Evolutionary conservation across 2,797 vertebrate genomes (phyloP).

Genomic region (Miichthys miiuy): DNA sequence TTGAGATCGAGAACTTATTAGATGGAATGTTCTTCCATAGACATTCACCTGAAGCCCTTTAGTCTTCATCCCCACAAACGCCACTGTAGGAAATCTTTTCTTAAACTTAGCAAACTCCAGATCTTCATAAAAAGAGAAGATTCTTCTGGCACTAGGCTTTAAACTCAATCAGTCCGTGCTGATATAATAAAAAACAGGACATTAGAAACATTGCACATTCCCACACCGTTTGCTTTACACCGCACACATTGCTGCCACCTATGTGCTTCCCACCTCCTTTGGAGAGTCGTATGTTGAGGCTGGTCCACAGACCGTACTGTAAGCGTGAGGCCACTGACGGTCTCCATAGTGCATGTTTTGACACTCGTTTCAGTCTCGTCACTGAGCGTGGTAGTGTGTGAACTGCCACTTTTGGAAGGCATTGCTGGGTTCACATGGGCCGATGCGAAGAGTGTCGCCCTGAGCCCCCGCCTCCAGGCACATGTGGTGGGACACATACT

Average conservation of each 20-base stretch:
- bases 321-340: background rate
- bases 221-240: conserved; percentile 51
- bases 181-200: conserved; percentile 20
- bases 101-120: conserved; percentile 3
- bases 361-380: conserved; percentile 12
- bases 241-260: conserved; percentile 19
- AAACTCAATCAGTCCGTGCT: conserved; percentile 6
- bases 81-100: background rate
- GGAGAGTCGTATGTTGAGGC: conserved; percentile 11
- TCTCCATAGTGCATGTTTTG: conserved; percentile 2
- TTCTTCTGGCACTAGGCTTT: conserved; percentile 6
- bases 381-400: conserved; percentile 84
- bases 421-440: conserved; percentile 83
- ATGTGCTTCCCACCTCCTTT: conserved; percentile 7
- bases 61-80: background rate
- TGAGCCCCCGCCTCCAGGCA: conserved; percentile 88
- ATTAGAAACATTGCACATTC: conserved; percentile 61
- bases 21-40: conserved; percentile 7
- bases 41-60: conserved; percentile 7
- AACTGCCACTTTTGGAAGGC: conserved; percentile 94
- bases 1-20: conserved; percentile 1
- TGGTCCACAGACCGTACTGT: conserved; percentile 13
- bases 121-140: background rate
- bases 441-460: conserved; percentile 72
- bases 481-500: conserved; percentile 72